phyloP scores from a whole-genome alignment of 2,888 invertebrate species.

The Thysanoteuthis rhombus region DNA sequence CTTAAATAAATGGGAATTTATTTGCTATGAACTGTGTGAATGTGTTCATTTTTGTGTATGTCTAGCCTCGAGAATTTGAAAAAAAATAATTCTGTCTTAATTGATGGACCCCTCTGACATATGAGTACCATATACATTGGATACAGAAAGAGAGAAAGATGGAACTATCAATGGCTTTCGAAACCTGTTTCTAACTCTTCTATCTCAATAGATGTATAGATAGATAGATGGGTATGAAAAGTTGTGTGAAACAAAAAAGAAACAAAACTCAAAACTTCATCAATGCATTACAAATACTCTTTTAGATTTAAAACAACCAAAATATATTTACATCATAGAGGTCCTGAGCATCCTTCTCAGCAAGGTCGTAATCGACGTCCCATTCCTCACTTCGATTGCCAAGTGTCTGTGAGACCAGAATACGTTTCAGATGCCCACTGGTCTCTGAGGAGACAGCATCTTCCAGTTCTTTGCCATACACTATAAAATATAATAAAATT shows the following conservation, averaged over 20 bases:
- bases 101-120: too few species aligned
- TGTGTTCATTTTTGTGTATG: too few species aligned
- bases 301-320: neutral
- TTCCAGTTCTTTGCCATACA: constrained; percentile 53
- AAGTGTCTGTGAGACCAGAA: constrained; percentile 67
- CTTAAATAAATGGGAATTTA: too few species aligned
- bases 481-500: constrained; percentile 41
- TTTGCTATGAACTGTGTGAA: too few species aligned
- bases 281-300: neutral
- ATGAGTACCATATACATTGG: too few species aligned
- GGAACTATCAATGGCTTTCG: too few species aligned
- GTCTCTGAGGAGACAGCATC: constrained; percentile 55
- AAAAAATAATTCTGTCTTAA: too few species aligned
- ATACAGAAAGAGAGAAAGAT: too few species aligned
- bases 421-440: constrained; percentile 54
- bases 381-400: constrained; percentile 47
- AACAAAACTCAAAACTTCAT: neutral
- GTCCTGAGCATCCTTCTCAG: constrained; percentile 55
- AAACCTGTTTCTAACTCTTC: too few species aligned
- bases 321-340: constrained; percentile 45
- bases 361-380: constrained; percentile 45
- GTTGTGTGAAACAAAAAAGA: neutral
- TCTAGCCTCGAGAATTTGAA: too few species aligned
- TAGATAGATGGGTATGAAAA: too few species aligned
- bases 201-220: too few species aligned